These are phyloP conservation scores for Penaeus vannamei DNA, from an alignment of 1,140 invertebrate species.

Conservation along the genomic window DNA sequence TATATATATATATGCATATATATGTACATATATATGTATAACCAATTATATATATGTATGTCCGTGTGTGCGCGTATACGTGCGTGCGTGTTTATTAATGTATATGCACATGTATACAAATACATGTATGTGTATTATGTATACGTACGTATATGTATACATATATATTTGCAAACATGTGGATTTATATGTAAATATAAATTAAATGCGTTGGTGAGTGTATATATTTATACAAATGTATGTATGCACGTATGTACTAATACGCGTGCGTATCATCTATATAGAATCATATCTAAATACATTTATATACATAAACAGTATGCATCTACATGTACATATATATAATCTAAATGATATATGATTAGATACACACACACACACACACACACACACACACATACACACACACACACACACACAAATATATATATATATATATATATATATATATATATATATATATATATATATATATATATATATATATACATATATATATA, in stretches of 20 bases:
- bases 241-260: background rate
- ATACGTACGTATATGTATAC: background rate
- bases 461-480: too few relatives aligned
- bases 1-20: conserved; percentile 13
- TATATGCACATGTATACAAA: background rate
- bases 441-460: conserved; percentile 28
- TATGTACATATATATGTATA: conserved; percentile 19
- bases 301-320: too few relatives aligned
- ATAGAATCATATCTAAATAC: background rate
- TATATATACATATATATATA: too few relatives aligned
- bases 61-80: background rate
- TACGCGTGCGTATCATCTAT: background rate
- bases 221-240: background rate
- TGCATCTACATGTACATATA: too few relatives aligned
- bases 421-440: conserved; percentile 22
- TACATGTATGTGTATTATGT: background rate
- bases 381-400: too few relatives aligned
- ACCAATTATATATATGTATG: background rate
- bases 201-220: background rate
- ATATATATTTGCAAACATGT: background rate
- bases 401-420: too few relatives aligned
- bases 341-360: background rate
- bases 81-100: background rate
- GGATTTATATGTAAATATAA: conserved; percentile 3
- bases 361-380: too few relatives aligned